phyloP scores from a whole-genome alignment of 2,888 invertebrate genomes.

The Agrochola lota region DNA sequence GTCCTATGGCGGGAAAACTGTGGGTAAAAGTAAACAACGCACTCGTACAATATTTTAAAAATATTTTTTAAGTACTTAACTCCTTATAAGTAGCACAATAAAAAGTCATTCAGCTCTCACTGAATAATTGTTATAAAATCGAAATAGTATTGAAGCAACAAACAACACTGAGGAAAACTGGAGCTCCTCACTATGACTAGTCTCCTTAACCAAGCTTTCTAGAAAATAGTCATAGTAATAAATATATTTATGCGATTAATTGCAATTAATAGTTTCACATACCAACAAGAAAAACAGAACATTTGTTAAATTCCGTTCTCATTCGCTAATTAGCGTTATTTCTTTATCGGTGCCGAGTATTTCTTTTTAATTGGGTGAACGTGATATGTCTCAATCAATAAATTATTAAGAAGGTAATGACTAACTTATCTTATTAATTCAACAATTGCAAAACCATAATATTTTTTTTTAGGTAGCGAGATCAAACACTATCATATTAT shows the following conservation, averaged over 20 bases:
- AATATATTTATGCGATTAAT: conserved; percentile 13
- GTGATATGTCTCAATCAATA: not conserved
- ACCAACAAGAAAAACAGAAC: conserved; percentile 1
- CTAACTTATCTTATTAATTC: not conserved
- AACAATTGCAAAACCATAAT: not conserved
- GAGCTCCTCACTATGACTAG: not conserved
- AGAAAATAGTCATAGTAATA: not conserved
- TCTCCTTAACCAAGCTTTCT: conserved; percentile 16
- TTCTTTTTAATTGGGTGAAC: conserved; percentile 9
- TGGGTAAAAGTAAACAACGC: too few species aligned
- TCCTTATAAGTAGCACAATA: not conserved
- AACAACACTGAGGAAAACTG: not conserved
- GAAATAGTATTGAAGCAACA: not conserved
- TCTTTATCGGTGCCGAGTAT: not conserved
- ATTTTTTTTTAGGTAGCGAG: not conserved
- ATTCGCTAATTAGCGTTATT: not conserved
- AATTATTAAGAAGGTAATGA: not conserved
- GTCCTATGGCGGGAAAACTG: too few species aligned
- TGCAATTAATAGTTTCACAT: conserved; percentile 23
- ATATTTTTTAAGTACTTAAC: not conserved
- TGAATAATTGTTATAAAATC: not conserved
- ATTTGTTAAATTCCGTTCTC: conserved; percentile 19
- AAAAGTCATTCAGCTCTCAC: not conserved
- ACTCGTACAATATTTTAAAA: too few species aligned
- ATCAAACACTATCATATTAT: too few species aligned